Base-by-base conservation (phyloP, 2,888 invertebrate species). In the Leptinotarsa tumamoca region DNA sequence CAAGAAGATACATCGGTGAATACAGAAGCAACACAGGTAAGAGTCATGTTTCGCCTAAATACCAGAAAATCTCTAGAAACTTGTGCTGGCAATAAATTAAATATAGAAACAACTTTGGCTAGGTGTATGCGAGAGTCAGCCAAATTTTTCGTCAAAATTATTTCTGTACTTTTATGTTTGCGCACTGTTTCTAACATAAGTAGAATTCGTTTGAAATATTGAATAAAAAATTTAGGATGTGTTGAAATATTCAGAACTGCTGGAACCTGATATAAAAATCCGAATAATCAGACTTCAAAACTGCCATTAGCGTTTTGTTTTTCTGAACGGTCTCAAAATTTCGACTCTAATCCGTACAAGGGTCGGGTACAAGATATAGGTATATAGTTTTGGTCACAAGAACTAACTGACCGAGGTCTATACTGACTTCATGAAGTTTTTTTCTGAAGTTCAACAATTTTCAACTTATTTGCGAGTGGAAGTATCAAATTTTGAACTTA, bases 11-110 rank as follows among this genome's bases (percentile, higher is more conserved):
- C 88, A 95, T 95, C 78, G 95, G 95, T 77, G 95, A 95, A 91
- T 95, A 95, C 88, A 92, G 94, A 85, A 94, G 94, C 83, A 94
- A 94, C 85, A 94, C 94, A 90, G 94, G 94, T 94, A 87, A 90
- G 90, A 86, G 70, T 27, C 33, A 69, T 68, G 49, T 23, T 50
- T 49, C 21, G 18, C 23, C 21, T 21, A 43, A 33, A 63, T 27
- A n/a, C 63, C 27, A 5, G 63, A 33, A 63, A 63, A 63, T 43
- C 63, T n/a, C 54, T 69, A 33, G 43, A 33, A 56, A 51, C 68
- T 56, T n/a, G 69, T 69, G 43, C 43, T 23, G 7, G 43, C 52
- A 58, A 58, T 49, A 43, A 70, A 70, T 33, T 70, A 58, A 43
- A 69, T 56, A 27, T 56, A 63, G 63, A 43, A 68, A 69, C 56